Evolutionary conservation across 2,113 vertebrate genomes (phyloP).

Genomic region (Tenebrosternarchus preto): DNA sequence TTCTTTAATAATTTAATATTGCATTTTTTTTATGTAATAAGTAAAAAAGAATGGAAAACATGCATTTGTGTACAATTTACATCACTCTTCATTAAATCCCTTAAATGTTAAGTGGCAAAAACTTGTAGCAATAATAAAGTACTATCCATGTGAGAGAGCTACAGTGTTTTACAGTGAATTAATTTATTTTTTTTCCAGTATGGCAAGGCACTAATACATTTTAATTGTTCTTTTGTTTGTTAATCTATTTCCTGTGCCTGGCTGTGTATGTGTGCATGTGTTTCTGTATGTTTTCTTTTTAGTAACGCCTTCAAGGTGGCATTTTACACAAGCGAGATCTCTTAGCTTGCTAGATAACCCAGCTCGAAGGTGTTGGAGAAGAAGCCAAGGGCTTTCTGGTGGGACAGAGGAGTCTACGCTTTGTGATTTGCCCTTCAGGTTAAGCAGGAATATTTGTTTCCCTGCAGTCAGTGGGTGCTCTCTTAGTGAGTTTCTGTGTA

Average conservation of each 20-base stretch:
- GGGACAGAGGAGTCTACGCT: neutral
- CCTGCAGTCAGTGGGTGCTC: neutral
- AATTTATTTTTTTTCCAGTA: slow-evolving; percentile 44
- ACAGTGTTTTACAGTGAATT: slow-evolving; percentile 53
- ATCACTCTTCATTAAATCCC: slow-evolving; percentile 23
- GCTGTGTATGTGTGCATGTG: neutral
- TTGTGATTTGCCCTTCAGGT: slow-evolving; percentile 6
- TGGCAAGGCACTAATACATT: slow-evolving; percentile 48
- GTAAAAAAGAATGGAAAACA: slow-evolving; percentile 5
- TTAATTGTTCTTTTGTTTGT: slow-evolving; percentile 45
- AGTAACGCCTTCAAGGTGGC: neutral
- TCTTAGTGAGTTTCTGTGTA: slow-evolving; percentile 3
- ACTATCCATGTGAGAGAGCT: slow-evolving; percentile 41
- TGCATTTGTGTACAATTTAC: slow-evolving; percentile 37
- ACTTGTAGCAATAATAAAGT: slow-evolving; percentile 48
- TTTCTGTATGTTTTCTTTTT: slow-evolving; percentile 4
- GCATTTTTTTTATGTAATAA: slow-evolving; percentile 49
- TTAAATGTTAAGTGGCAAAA: slow-evolving; percentile 42
- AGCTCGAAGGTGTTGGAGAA: neutral
- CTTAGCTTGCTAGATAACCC: neutral
- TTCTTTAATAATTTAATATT: slow-evolving; percentile 51
- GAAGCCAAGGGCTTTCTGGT: neutral
- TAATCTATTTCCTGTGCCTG: slow-evolving; percentile 26
- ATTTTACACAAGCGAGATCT: slow-evolving; percentile 15
- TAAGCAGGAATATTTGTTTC: neutral